Conservation (phyloP, 2,888 invertebrate genomes). For the Papilio gigon region DNA sequence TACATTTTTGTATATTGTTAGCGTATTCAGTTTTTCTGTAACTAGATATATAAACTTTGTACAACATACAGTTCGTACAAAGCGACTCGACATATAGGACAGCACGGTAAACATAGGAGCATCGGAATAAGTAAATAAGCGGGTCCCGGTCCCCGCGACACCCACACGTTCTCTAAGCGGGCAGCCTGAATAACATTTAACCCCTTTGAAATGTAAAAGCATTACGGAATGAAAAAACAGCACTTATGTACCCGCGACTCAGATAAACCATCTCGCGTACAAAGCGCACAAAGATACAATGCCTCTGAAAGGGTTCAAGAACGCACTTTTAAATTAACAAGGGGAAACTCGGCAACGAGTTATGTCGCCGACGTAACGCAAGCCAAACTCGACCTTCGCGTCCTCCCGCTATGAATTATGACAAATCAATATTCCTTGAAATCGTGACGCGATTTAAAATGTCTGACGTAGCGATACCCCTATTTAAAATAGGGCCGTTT, state of each 20-base stretch:
- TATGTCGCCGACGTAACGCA: constrained; percentile 53
- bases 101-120: constrained; percentile 40
- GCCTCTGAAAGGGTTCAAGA: constrained; percentile 83
- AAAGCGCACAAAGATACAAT: constrained; percentile 83
- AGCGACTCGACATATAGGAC: constrained; percentile 1
- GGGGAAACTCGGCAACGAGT: constrained; percentile 59
- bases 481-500: constrained; percentile 81
- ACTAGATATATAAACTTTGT: too few species aligned
- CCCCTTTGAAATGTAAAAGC: constrained; percentile 83
- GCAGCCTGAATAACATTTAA: constrained; percentile 81
- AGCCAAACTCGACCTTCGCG: constrained; percentile 57
- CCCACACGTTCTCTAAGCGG: constrained; percentile 79
- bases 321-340: constrained; percentile 82
- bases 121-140: constrained; percentile 50
- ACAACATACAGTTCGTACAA: background rate
- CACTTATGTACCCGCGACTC: constrained; percentile 82
- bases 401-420: constrained; percentile 42
- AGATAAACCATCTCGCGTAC: constrained; percentile 82
- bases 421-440: constrained; percentile 54
- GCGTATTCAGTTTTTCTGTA: too few species aligned
- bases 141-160: constrained; percentile 68
- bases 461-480: constrained; percentile 68
- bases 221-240: constrained; percentile 83
- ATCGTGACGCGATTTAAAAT: constrained; percentile 65
- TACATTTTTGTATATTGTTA: too few species aligned